Conservation (phyloP, 2,888 invertebrate species). For the Cloeon dipterum region DNA sequence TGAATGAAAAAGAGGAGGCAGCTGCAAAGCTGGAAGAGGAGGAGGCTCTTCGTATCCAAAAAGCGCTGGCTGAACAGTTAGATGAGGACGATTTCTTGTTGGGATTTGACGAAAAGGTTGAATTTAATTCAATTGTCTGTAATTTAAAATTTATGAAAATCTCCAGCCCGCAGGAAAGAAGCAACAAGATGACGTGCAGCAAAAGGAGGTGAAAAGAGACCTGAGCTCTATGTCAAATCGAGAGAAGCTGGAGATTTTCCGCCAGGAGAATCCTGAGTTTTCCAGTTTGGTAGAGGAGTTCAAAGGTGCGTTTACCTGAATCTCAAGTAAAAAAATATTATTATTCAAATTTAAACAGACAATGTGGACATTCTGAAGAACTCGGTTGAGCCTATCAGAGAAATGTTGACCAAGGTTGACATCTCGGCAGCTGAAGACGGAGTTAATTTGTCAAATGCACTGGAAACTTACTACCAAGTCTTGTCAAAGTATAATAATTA, state of each 20-base stretch:
- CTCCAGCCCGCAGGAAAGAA: too few species aligned
- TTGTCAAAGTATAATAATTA: slow-evolving; percentile 5
- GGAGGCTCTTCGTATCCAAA: slow-evolving; percentile 61
- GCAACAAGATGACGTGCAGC: too few species aligned
- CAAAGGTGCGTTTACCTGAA: too few species aligned
- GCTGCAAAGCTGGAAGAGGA: slow-evolving; percentile 59
- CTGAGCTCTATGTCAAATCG: slow-evolving; percentile 47
- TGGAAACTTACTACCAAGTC: too few species aligned
- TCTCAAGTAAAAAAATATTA: too few species aligned
- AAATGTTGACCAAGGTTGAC: not conserved
- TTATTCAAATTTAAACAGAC: too few species aligned
- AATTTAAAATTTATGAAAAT: too few species aligned
- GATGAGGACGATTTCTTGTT: slow-evolving; percentile 51
- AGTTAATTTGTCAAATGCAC: too few species aligned
- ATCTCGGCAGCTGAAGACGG: not conserved
- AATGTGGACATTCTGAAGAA: too few species aligned
- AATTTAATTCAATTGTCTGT: slow-evolving; percentile 3
- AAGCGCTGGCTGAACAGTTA: slow-evolving; percentile 48
- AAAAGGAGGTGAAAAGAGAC: slow-evolving; percentile 46
- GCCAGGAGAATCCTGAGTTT: slow-evolving; percentile 77
- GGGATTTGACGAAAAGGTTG: slow-evolving; percentile 11
- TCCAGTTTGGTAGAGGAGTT: slow-evolving; percentile 54
- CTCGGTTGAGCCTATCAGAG: too few species aligned
- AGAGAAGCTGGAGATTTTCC: slow-evolving; percentile 50
- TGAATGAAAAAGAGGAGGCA: slow-evolving; percentile 28